Evolutionary conservation across 1,140 invertebrate species (phyloP), one percentile per base, ranked within the genome.

Genomic region (Diabrotica virgifera): DNA sequence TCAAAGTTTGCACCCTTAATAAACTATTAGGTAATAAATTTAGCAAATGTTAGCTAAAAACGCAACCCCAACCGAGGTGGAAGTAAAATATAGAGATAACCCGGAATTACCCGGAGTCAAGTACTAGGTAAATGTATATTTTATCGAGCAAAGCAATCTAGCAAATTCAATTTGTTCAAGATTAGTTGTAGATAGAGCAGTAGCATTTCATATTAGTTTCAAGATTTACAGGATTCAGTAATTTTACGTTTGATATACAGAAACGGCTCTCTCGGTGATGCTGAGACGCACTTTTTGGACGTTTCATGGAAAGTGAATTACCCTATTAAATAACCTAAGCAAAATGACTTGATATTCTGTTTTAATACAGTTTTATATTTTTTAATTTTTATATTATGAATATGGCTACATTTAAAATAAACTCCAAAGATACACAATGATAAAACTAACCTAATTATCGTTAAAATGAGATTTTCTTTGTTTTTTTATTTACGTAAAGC

Each of bases 121-220:
- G 72, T 74, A 69, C 70, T 69, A 76, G 71, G 74, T 75, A 75
- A 76, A 77, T 77, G 74, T 77, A 76, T 76, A 76, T 75, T 76
- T 77, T 76, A 76, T 77, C 74, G 74, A 70, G 72, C 70, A 73
- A 77, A 76, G 76, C 75, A 77, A 77, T 77, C 75, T 76, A 77
- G 72, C 70, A 73, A 77, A 77, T 77, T 77, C 76, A 77, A 77
- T 77, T 77, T 76, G 76, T 69, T 70, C 69, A 77, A 75, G 76
- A 77, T 77, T 77, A 77, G 75, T 76, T 72, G 72, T 74, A 75
- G 75, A 71, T 72, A 68, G 70, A 67, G 70, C 70, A 65, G 59
- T 52, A 72, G 70, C 72, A 72, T 71, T 72, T 68, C 72, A 73
- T 70, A 74, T 74, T 77, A 76, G 70, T 65, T 72, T 63, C 66